Evolutionary conservation across 2,888 invertebrate species (phyloP).

Genomic region (Byasa hedistus): DNA sequence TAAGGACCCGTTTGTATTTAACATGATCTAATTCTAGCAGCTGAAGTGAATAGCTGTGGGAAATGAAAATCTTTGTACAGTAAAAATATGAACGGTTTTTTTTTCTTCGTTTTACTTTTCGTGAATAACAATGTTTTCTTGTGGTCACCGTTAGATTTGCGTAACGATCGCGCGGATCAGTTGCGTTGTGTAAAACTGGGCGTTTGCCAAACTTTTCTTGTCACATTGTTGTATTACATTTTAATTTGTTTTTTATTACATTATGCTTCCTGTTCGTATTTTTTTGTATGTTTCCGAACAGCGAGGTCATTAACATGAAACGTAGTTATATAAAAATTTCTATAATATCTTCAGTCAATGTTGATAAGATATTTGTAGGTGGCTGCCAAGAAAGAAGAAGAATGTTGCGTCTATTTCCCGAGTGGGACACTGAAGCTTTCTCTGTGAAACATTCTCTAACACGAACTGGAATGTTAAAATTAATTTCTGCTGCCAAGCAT

Average conservation of each 20-base stretch:
- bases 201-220: not conserved
- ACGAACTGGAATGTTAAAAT: no score
- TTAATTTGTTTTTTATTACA: slow-evolving; percentile 2
- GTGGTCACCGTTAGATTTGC: not conserved
- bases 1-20: no score
- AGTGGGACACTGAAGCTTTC: no score
- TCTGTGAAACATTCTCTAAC: no score
- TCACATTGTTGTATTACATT: slow-evolving; percentile 2
- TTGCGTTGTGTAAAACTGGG: not conserved
- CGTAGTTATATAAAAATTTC: not conserved
- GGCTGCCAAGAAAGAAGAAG: no score
- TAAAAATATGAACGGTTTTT: no score
- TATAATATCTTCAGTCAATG: not conserved
- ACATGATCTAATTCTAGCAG: no score
- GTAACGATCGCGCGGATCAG: not conserved
- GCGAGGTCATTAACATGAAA: not conserved
- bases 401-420: no score
- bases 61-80: not conserved
- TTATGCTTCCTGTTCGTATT: not conserved
- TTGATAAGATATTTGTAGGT: no score
- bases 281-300: not conserved
- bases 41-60: no score
- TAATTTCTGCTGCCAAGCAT: no score
- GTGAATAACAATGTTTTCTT: not conserved
- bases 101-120: not conserved